Base-by-base conservation (phyloP, 1,140 invertebrate genomes). In the Cydia splendana region DNA sequence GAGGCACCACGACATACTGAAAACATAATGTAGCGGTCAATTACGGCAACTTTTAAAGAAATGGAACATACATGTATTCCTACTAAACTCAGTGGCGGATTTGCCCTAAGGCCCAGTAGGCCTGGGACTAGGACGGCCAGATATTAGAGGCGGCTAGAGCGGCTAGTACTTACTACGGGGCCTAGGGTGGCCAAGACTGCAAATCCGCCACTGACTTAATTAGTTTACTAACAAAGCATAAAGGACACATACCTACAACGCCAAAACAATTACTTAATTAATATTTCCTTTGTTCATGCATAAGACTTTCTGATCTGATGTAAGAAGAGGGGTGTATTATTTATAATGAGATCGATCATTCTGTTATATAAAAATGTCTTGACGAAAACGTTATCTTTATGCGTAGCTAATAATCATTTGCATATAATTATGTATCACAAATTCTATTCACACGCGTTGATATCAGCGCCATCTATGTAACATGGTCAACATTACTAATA, bases 1-100 rank as follows among this genome's bases (percentile, higher is more conserved):
- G 97, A 4, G 98, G 98, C 80, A 98, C 94, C 15, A 98, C 97
- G 42, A 98, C 97, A 93, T 99, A 99, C 97, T 98, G 91, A 67
- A 95, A 95, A 89, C 45, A 87, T 85, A 83, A 12, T 24, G 20
- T 57, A 57, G 20, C 10, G 4, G n/a, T 57, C 53, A 57, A 3
- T 2, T 57, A 1, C n/a, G 13, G 4, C 45, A 12, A 7, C 0
- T 18, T 18, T 57, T 57, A 7, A 57, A 18, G 5, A 57, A 18
- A 57, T 7, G 15, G 6, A 4, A 57, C 6, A 53, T 53, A 53
- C 13, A 51, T 4, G 53, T 57, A 24, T 24, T 12, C 10, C 18
- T 24, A 62, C 7, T 20, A 62, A 62, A 57, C 53, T 30, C 30
- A 30, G 30, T 4, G 30, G 30, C 30, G 3, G 30, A 30, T 28